Base-by-base conservation (phyloP, 2,797 vertebrate genomes). In the Sebastes baramenuke region DNA sequence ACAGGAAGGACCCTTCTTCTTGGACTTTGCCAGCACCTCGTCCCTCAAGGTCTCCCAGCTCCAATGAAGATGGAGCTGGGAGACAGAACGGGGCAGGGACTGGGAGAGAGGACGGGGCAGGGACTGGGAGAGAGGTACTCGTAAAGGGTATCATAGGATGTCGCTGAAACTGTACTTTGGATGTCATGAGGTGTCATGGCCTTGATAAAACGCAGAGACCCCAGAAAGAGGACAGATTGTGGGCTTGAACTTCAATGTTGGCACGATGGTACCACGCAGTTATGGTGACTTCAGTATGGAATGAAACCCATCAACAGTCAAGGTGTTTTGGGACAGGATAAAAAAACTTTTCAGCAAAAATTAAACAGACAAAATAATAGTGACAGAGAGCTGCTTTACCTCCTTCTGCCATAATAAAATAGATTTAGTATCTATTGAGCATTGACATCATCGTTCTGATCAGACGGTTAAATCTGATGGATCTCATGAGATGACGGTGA, bases 1-100 rank as follows among this genome's bases (percentile, higher is more conserved):
- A 89, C 99, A 99, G 93, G 99, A 99, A 89, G 98, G 99, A 36
- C 99, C 98, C 16, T 99, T 99, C 92, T 99, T 99, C 94, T 91
- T 99, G 92, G 99, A 99, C 95, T 97, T 99, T 61, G 96, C 96
- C 94, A 98, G 97, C 79, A 83, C 90, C 74, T 72, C 81, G 1
- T 91, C 97, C 46, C 89, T 99, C 72, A 97, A 96, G 82, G 96
- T 97, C 52, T 97, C 97, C 14, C 97, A 98, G 83, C 97, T 99
- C 67, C 98, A 99, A 59, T 99, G 95, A 99, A 36, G 60, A 46
- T 0, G 4, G 62, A 66, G 75, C 68, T 4, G 32, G 22, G 24
- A n/a, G 18, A 32, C 71, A 66, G 79, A 55, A 13, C 12, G 4
- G 14, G 25, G 7, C 13, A 38, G 36, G 13, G 4, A 27, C 68